phyloP scores from a whole-genome alignment of 2,113 vertebrate genomes.

The Pseudolaguvia tuberculata region DNA sequence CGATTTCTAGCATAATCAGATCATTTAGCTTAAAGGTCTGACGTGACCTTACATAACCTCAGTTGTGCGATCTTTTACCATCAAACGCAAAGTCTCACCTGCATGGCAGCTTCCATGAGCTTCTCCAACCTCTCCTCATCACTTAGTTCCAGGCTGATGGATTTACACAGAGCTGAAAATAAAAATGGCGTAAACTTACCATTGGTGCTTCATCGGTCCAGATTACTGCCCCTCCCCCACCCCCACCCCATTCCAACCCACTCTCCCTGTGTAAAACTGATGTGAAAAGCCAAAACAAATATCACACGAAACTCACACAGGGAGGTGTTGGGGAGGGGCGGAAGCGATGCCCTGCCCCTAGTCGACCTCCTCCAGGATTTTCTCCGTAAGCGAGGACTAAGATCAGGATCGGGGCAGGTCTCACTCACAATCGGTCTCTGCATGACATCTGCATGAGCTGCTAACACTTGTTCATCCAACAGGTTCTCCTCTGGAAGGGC shows the following conservation, averaged over 20 bases:
- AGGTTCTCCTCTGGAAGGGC: conserved; percentile 18
- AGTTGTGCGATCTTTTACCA: not conserved
- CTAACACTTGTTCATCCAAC: conserved; percentile 15
- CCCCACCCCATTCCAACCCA: too few species aligned
- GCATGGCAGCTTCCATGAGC: conserved; percentile 66
- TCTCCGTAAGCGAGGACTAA: conserved; percentile 48
- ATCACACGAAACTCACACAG: conserved; percentile 54
- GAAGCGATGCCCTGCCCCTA: conserved; percentile 65
- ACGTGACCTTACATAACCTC: not conserved
- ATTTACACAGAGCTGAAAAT: conserved; percentile 54
- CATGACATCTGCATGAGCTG: conserved; percentile 2
- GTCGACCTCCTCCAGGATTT: conserved; percentile 73
- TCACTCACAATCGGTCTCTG: conserved; percentile 28
- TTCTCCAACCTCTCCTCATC: conserved; percentile 63
- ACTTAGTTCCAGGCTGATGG: conserved; percentile 61
- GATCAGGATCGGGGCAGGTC: not conserved
- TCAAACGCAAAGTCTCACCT: conserved; percentile 48
- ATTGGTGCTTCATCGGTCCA: too few species aligned
- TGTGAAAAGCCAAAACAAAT: not conserved
- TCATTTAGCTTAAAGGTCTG: not conserved
- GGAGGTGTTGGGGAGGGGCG: conserved; percentile 54
- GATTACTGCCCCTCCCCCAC: too few species aligned
- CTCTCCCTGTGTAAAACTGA: not conserved
- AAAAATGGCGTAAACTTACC: conserved; percentile 13
- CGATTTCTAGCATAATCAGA: too few species aligned